Percentiles rank a stretch among this genome's conserved stretches.
Evolutionary conservation across 2,113 vertebrate species (phyloP).

Genomic region (Actenoides hombroni): DNA sequence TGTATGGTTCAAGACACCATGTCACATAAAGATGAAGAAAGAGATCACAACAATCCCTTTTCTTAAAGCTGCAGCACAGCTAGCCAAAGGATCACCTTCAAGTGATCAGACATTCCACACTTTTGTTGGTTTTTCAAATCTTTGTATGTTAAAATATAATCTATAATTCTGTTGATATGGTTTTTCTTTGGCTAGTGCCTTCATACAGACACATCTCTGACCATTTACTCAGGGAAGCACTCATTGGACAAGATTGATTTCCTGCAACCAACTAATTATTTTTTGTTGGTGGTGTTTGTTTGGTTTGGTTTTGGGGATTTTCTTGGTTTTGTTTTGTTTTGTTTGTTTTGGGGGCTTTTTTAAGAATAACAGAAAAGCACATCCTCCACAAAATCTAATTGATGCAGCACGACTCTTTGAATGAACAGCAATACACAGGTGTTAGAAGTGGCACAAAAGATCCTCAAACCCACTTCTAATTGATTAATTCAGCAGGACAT

Average conservation of each 20-base stretch:
- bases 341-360: neutral
- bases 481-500: constrained; percentile 28
- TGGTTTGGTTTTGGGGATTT: too few relatives aligned
- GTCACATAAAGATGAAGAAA: neutral
- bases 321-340: too few relatives aligned
- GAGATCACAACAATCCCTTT: neutral
- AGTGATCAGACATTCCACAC: neutral
- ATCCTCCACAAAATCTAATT: constrained; percentile 25
- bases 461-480: neutral
- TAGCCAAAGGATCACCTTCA: neutral
- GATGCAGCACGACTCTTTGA: neutral
- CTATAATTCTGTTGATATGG: neutral
- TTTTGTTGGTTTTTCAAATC: neutral
- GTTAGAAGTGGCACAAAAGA: constrained; percentile 25
- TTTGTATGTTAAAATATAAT: neutral
- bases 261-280: neutral
- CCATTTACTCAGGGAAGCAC: neutral
- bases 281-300: neutral
- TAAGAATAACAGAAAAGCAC: neutral
- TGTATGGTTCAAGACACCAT: neutral
- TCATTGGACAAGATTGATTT: neutral
- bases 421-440: neutral
- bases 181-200: neutral
- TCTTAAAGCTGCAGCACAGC: neutral
- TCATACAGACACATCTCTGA: neutral